Evolutionary conservation across 2,888 invertebrate genomes (phyloP), one percentile per base, ranked within the genome.

Genomic region (Lamellibrachia satsuma): DNA sequence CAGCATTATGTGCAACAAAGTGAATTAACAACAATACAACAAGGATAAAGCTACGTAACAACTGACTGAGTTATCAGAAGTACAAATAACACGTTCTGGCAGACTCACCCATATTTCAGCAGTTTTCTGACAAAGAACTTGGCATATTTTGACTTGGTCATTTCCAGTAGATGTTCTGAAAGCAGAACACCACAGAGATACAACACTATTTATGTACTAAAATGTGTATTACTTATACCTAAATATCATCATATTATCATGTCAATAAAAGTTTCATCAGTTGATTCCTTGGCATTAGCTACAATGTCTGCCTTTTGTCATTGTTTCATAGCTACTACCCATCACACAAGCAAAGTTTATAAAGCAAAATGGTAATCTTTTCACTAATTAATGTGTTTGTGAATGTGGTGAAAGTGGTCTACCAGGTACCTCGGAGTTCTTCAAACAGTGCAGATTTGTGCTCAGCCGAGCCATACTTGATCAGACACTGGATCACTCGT

Each of bases 401-500:
- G 75, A 75, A 22, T 22, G 22, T 75, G 39, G 22, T 52, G 22
- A 91, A 6, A 27, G 52, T 27, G 27, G 75, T 75, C 75, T 75
- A 75, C 90, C 7, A 39, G 52, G 39, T 97, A 91, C 98, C 97
- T 94, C 98, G 97, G 8, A 99, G 95, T 96, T 98, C 98, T 95
- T 97, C 96, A 94, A 97, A 97, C 27, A 99, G 97, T 93, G 97
- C 97, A 92, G 97, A 97, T 90, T 98, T 97, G 51, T 98, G 97
- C 52, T 97, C 97, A 0, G 97, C 97, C 0, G 97, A 97, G 0
- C 98, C 97, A 94, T 96, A 96, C 95, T 98, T 98, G 0, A 99
- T 97, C 94, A 99, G 97, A 95, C 98, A 98, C 96, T 99, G 99
- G 92, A 99, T 97, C 1, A 99, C 98, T 95, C 99, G 97, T 6